These are phyloP conservation scores for Bugulina stolonifera DNA, from an alignment of 2,888 invertebrate genomes.

Conservation along the genomic window DNA sequence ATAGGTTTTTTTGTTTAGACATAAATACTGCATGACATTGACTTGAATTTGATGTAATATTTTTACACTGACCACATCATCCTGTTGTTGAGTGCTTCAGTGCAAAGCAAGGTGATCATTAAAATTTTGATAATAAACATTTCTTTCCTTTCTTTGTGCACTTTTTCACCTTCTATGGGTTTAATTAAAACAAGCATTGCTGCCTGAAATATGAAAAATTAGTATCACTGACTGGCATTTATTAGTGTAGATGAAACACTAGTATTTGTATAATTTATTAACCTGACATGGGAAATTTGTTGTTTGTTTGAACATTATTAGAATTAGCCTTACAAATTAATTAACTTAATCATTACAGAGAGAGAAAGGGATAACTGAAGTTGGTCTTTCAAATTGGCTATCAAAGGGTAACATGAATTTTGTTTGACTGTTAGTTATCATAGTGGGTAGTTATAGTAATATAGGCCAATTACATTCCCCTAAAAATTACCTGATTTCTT, in stretches of 20 bases:
- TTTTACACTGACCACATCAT: conserved; percentile 25
- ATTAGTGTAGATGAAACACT: conserved; percentile 11
- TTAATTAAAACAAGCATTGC: conserved; percentile 26
- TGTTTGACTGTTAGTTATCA: too few relatives aligned
- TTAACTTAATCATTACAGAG: neutral
- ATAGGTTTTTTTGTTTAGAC: neutral
- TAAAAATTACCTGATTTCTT: conserved; percentile 9
- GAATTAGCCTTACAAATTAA: neutral
- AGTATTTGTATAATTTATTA: neutral
- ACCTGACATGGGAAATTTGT: conserved; percentile 19
- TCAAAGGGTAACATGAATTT: too few relatives aligned
- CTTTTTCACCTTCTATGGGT: conserved; percentile 21
- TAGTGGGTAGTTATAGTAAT: too few relatives aligned
- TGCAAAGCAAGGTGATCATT: conserved; percentile 25
- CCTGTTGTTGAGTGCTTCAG: conserved; percentile 17
- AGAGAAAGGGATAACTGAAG: neutral
- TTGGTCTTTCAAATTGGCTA: neutral
- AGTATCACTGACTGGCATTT: conserved; percentile 7
- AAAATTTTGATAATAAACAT: conserved; percentile 26
- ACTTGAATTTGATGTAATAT: conserved; percentile 17
- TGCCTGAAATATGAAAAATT: conserved; percentile 25
- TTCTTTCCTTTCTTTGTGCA: conserved; percentile 25
- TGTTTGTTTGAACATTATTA: neutral
- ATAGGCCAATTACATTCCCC: too few relatives aligned
- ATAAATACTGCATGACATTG: neutral